Base-by-base conservation (phyloP, 2,113 vertebrate genomes). In the Coreoperca whiteheadi region DNA sequence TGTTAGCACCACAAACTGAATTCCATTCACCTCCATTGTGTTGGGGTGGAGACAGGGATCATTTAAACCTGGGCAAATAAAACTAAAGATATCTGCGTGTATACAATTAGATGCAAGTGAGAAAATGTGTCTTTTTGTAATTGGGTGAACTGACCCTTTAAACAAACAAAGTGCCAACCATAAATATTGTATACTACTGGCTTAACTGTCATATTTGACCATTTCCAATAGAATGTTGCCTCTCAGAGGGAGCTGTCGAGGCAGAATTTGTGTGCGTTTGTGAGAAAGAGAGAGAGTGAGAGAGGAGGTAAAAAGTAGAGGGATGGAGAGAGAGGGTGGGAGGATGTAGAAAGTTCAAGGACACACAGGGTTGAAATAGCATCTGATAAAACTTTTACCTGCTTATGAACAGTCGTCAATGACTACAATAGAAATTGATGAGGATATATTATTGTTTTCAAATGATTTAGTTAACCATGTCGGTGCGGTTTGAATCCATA, bases 371-470 rank as follows among this genome's bases (percentile, higher is more conserved):
- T 81, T 9, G 6, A 71, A 65, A 66, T 39, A 66, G 59, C 67
- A 46, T 59, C 41, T 46, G 8, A 41, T 54, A 8, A 8, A 51
- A 15, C 37, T 20, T 70, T 50, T 50, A 61, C 51, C 20, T 69
- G 30, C 56, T 74, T 60, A 48, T 79, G 28, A 64, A 21, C 46
- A 18, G 23, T 32, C 10, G 18, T 74, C 34, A 87, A 51, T 64
- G 32, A 2, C 61, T 51, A 23, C 81, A n/a, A 50, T 53, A 67
- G 30, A 50, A 64, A 61, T n/a, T 77, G 14, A 79, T 74, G 30
- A 59, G 72, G 30, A 43, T 48, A 34, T 50, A 51, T 53, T 32
- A 67, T 43, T 66, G 37, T 6, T 67, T 56, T 41, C 20, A 61
- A 72, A 77, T 77, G 3, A 28, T 21, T 20, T 14, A 37, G 30